These are phyloP conservation scores for Xanthorhoe spadicearia DNA, from an alignment of 2,888 invertebrate genomes.

Conservation along the genomic window DNA sequence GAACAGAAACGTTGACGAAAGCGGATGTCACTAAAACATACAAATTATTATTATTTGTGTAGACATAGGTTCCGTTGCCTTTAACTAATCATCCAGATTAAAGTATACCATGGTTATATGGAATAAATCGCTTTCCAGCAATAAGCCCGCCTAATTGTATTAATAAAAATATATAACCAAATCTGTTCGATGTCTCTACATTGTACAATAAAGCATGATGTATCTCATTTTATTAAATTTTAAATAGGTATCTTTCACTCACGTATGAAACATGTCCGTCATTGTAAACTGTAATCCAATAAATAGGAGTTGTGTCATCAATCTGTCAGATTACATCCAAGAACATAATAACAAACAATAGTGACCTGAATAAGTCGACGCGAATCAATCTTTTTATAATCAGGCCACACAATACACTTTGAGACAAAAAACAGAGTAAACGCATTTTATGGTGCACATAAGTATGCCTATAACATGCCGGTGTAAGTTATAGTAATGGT, in stretches of 20 bases:
- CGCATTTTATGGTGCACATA: neutral
- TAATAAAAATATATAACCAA: too few relatives aligned
- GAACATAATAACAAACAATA: slow-evolving; percentile 19
- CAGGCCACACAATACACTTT: neutral
- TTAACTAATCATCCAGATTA: too few relatives aligned
- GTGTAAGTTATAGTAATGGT: neutral
- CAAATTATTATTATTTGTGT: too few relatives aligned
- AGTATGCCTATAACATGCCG: too few relatives aligned
- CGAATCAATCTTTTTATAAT: slow-evolving; percentile 13
- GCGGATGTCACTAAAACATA: neutral
- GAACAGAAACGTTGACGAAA: neutral
- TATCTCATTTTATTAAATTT: too few relatives aligned
- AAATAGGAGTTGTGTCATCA: neutral
- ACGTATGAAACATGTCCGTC: slow-evolving; percentile 3
- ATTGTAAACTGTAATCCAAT: slow-evolving; percentile 3
- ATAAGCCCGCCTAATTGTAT: too few relatives aligned
- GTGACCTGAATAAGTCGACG: slow-evolving; percentile 15
- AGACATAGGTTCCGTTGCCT: too few relatives aligned
- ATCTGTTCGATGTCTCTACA: too few relatives aligned
- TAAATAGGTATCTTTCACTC: neutral
- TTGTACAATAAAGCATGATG: too few relatives aligned
- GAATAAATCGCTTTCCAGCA: too few relatives aligned
- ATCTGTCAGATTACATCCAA: slow-evolving; percentile 10
- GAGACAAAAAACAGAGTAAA: slow-evolving; percentile 6
- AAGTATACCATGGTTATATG: too few relatives aligned